Percentiles rank a stretch among this genome's conserved stretches.
phyloP scores from a whole-genome alignment of 1,140 invertebrate species.

The Penaeus japonicus region DNA sequence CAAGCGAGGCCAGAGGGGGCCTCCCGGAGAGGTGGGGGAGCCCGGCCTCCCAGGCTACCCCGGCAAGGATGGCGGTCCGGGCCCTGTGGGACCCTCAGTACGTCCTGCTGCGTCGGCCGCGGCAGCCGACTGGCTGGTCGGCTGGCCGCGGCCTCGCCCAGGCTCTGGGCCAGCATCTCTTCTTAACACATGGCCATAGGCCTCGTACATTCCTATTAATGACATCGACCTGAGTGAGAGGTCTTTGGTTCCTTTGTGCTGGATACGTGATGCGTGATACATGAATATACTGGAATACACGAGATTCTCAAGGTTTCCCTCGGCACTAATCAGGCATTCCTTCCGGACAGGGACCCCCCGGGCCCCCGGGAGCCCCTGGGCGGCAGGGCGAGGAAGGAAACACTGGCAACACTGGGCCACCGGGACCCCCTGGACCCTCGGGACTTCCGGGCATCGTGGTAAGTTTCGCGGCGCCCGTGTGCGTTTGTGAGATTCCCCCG shows the following conservation, averaged over 20 bases:
- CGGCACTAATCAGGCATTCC: slow-evolving; percentile 62
- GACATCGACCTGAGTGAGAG: too few relatives aligned
- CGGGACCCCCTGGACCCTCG: slow-evolving; percentile 65
- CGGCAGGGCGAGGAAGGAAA: slow-evolving; percentile 61
- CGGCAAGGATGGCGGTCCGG: slow-evolving; percentile 46
- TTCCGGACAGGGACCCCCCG: slow-evolving; percentile 64
- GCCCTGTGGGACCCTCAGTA: slow-evolving; percentile 43
- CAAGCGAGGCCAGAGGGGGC: slow-evolving; percentile 47
- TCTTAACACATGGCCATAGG: too few relatives aligned
- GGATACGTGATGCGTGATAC: too few relatives aligned
- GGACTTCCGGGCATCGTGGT: slow-evolving; percentile 61
- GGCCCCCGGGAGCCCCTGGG: slow-evolving; percentile 63
- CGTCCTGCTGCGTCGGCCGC: slow-evolving; percentile 28
- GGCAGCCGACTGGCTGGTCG: too few relatives aligned
- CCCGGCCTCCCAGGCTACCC: slow-evolving; percentile 54
- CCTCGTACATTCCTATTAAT: too few relatives aligned
- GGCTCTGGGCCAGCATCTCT: too few relatives aligned
- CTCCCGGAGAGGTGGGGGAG: slow-evolving; percentile 43
- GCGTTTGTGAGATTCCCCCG: too few relatives aligned
- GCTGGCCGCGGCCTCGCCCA: too few relatives aligned
- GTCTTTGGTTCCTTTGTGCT: too few relatives aligned
- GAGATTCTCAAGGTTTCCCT: neutral
- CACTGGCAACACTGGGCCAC: slow-evolving; percentile 61
- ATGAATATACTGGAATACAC: too few relatives aligned
- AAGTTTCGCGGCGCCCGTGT: too few relatives aligned